phyloP scores from a whole-genome alignment of 2,797 vertebrate genomes.

The Echeneis naucrates region DNA sequence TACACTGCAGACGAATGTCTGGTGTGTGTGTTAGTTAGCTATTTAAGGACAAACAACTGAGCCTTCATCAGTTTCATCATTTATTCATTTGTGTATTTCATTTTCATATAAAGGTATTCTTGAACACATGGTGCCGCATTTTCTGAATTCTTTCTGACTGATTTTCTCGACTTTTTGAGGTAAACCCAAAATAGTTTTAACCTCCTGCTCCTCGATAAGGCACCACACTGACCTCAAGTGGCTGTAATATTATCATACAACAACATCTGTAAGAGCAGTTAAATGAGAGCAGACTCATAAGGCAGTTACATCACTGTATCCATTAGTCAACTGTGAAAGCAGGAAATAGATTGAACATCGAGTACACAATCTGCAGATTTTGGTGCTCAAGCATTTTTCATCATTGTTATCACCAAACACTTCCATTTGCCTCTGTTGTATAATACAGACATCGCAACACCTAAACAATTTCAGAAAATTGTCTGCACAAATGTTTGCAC shows the following conservation, averaged over 20 bases:
- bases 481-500: neutral
- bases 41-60: neutral
- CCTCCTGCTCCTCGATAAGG: neutral
- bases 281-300: slow-evolving; percentile 6
- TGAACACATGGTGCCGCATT: neutral
- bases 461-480: neutral
- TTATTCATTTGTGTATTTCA: slow-evolving; percentile 12
- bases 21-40: neutral
- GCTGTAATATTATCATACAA: slow-evolving; percentile 11
- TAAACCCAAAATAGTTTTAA: neutral
- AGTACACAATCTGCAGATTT: too few relatives aligned
- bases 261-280: neutral
- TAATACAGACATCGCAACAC: neutral
- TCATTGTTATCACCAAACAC: neutral
- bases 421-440: neutral
- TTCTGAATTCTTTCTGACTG: neutral
- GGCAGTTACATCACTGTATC: neutral
- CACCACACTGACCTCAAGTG: slow-evolving; percentile 41
- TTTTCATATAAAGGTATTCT: neutral
- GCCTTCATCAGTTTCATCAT: neutral
- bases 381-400: too few relatives aligned
- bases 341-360: neutral
- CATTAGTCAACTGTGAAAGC: neutral
- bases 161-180: too few relatives aligned
- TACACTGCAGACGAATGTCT: neutral